Evolutionary conservation across 2,888 invertebrate species (phyloP).

Genomic region (Pterobdella sp.): DNA sequence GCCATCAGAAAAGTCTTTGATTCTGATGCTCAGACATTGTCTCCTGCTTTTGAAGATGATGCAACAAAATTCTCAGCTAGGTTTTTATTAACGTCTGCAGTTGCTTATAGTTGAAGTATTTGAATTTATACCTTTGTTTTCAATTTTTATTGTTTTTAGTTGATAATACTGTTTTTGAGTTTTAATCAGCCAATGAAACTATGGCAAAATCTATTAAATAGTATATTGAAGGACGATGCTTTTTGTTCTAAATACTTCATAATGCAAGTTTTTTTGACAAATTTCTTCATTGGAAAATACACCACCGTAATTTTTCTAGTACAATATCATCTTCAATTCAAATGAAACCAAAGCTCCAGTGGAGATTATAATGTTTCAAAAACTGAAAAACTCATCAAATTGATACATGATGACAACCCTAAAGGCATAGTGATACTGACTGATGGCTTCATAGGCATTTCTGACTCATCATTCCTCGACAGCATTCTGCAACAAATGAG

Average conservation of each 20-base stretch:
- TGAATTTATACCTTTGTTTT: not conserved
- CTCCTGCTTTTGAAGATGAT: slow-evolving; percentile 66
- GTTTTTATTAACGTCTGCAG: slow-evolving; percentile 50
- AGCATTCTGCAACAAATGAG: slow-evolving; percentile 65
- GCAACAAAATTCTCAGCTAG: slow-evolving; percentile 67
- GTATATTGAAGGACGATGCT: no score
- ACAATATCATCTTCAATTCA: no score
- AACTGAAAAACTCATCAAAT: no score
- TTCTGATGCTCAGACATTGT: slow-evolving; percentile 69
- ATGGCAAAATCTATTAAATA: no score
- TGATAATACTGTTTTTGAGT: not conserved
- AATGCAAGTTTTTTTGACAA: no score
- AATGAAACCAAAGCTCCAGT: no score
- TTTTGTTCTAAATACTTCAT: no score
- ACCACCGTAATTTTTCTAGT: no score
- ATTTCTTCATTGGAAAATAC: no score
- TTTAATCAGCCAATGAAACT: no score
- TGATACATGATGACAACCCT: slow-evolving; percentile 38
- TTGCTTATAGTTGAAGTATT: not conserved
- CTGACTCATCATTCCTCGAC: slow-evolving; percentile 67
- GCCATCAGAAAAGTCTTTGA: slow-evolving; percentile 63
- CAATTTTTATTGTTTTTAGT: not conserved
- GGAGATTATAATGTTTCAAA: no score
- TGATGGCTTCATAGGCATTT: slow-evolving; percentile 65
- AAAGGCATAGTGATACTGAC: slow-evolving; percentile 63